A percentile compares a stretch with the other conserved stretches of the same genome.
Evolutionary conservation across 2,797 vertebrate species (phyloP).

Genomic region (Crenichthys baileyi): DNA sequence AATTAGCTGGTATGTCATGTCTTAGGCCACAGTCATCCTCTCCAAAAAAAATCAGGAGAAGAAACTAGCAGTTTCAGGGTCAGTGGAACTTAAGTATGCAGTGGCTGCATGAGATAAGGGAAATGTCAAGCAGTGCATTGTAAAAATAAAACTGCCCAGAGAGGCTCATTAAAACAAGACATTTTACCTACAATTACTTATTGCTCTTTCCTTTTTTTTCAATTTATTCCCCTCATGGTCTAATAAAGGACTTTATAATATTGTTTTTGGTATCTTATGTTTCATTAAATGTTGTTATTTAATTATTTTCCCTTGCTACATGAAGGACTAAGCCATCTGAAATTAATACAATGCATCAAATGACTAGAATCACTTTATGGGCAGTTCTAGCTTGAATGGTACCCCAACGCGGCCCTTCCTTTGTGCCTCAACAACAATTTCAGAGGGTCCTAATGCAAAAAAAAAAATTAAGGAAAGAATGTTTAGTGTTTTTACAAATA

Average conservation of each 20-base stretch:
- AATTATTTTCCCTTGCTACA: conserved; percentile 50
- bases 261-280: conserved; percentile 56
- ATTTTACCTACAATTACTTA: conserved; percentile 48
- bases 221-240: conserved; percentile 42
- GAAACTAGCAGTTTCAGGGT: conserved; percentile 55
- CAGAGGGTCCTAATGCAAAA: neutral
- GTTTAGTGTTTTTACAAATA: neutral
- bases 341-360: conserved; percentile 70
- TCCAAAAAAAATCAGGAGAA: conserved; percentile 27
- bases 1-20: conserved; percentile 50
- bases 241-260: conserved; percentile 55
- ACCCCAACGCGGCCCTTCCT: neutral
- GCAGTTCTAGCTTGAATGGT: conserved; percentile 6
- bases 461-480: conserved; percentile 8
- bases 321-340: conserved; percentile 42
- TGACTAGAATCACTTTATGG: conserved; percentile 39
- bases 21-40: conserved; percentile 14
- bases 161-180: conserved; percentile 73
- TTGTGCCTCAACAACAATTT: neutral
- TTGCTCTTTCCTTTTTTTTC: conserved; percentile 19
- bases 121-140: conserved; percentile 66
- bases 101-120: conserved; percentile 34
- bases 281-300: conserved; percentile 74
- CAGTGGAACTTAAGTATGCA: conserved; percentile 39
- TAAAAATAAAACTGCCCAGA: conserved; percentile 40